phyloP scores from a whole-genome alignment of 2,888 invertebrate genomes.

The Diarsia dahlii region DNA sequence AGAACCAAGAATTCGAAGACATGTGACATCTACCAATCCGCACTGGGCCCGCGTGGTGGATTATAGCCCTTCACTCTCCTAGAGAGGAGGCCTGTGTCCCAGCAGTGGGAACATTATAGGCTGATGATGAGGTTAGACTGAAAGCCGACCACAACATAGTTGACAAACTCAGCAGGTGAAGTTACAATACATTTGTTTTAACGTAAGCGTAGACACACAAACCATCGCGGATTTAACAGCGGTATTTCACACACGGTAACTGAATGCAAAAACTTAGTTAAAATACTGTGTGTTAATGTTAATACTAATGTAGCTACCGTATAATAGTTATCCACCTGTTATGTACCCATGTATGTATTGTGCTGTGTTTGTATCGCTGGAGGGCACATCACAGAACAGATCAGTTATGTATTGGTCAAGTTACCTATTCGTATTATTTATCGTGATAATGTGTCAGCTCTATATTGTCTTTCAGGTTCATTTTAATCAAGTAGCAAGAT shows the following conservation, averaged over 20 bases:
- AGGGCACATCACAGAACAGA: constrained; percentile 14
- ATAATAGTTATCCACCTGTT: background rate
- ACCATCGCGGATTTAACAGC: background rate
- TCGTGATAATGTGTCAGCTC: background rate
- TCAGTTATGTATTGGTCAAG: background rate
- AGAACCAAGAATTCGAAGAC: no score
- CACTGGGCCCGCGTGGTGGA: no score
- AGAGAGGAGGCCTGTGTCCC: no score
- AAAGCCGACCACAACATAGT: no score
- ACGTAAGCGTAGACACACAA: background rate
- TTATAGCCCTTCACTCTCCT: no score
- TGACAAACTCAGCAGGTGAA: no score
- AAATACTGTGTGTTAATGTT: background rate
- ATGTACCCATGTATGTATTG: background rate
- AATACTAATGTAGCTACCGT: background rate
- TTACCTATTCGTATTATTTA: background rate
- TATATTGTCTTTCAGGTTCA: background rate
- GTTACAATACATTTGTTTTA: background rate
- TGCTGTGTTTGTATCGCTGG: background rate
- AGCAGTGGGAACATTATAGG: no score
- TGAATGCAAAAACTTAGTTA: background rate
- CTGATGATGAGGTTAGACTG: no score
- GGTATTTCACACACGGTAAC: background rate
- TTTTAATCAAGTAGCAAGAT: background rate
- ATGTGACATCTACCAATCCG: no score